These are phyloP conservation scores for Strix uralensis DNA, from an alignment of 2,113 vertebrate genomes.

Conservation along the genomic window DNA sequence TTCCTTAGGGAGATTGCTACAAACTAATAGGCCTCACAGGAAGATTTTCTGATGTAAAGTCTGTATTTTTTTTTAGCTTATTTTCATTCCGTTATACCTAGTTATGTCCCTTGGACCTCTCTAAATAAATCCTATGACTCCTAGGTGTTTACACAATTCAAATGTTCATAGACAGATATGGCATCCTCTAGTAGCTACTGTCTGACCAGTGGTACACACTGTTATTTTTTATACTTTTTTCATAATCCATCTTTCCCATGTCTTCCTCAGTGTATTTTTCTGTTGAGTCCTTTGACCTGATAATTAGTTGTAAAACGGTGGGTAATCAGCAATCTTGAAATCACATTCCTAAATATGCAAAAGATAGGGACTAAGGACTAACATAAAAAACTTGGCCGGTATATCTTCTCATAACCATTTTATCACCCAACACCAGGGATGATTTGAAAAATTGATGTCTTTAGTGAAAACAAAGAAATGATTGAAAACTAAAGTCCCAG, in stretches of 20 bases:
- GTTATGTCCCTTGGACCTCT: background rate
- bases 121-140: background rate
- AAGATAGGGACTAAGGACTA: background rate
- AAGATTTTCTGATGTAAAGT: slow-evolving; percentile 12
- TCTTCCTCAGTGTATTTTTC: background rate
- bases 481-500: background rate
- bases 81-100: background rate
- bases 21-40: background rate
- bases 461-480: background rate
- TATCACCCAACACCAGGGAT: background rate
- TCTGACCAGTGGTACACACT: background rate
- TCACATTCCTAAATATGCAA: background rate
- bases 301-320: background rate
- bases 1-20: background rate
- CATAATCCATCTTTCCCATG: background rate
- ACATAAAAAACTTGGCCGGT: background rate
- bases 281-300: background rate
- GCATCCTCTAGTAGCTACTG: background rate
- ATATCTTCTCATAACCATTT: background rate
- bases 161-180: background rate
- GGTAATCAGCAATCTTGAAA: background rate
- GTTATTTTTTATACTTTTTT: background rate
- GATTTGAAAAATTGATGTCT: background rate
- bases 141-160: background rate
- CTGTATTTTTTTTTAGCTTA: background rate